These are phyloP conservation scores for Chrysolina oricalcia DNA, from an alignment of 2,888 invertebrate genomes.

Conservation along the genomic window DNA sequence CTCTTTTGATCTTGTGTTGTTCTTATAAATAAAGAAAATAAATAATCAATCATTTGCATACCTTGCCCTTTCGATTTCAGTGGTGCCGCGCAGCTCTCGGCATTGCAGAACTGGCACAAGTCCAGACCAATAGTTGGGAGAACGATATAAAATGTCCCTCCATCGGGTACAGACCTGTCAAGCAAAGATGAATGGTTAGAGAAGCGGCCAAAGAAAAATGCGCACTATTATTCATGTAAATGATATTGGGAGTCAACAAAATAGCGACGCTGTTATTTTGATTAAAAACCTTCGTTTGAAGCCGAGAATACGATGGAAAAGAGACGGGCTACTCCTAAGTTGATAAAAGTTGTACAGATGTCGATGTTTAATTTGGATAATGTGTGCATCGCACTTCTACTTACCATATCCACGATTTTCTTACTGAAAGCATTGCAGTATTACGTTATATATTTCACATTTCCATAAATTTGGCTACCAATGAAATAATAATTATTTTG, in stretches of 20 bases:
- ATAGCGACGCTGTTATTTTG: background rate
- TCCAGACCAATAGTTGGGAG: conserved; percentile 81
- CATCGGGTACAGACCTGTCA: conserved; percentile 80
- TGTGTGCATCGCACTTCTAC: too few species aligned
- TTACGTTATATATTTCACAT: too few species aligned
- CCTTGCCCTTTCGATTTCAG: conserved; percentile 72
- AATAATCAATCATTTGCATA: conserved; percentile 17
- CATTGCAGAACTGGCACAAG: conserved; percentile 90
- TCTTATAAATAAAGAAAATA: background rate
- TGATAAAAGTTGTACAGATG: background rate
- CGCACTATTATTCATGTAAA: background rate
- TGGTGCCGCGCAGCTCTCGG: conserved; percentile 79
- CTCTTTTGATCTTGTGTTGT: too few species aligned
- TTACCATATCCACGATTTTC: too few species aligned
- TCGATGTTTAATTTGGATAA: background rate
- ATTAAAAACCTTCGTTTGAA: background rate
- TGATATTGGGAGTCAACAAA: background rate
- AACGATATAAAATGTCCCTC: conserved; percentile 90
- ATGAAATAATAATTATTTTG: too few species aligned
- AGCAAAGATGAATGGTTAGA: conserved; percentile 15
- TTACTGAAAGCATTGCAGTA: too few species aligned
- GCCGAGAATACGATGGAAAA: background rate
- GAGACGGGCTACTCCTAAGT: too few species aligned
- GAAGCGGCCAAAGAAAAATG: background rate
- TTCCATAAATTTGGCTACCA: too few species aligned